Conservation (phyloP, 2,113 vertebrate species). For the Tricholaema leucomelas region DNA sequence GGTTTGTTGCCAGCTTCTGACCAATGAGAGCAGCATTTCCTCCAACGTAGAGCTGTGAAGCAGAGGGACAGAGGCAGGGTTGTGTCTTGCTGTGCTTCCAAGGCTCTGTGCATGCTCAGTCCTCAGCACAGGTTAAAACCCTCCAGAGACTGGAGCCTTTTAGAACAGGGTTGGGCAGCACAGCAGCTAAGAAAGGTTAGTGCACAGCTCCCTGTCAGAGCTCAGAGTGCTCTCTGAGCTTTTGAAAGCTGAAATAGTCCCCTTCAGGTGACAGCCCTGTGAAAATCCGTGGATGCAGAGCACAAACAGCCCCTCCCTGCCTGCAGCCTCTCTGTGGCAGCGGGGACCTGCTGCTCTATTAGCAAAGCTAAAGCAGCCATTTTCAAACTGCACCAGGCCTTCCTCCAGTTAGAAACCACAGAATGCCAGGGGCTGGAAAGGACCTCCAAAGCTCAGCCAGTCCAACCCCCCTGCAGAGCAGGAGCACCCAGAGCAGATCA, state of each 20-base stretch:
- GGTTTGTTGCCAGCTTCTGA: conserved; percentile 89
- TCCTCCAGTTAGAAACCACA: neutral
- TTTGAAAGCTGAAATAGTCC: neutral
- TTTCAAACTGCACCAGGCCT: neutral
- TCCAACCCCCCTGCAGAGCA: no score
- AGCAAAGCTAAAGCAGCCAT: neutral
- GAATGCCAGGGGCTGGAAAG: no score
- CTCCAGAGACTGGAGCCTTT: neutral
- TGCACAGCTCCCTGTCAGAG: neutral
- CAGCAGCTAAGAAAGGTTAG: neutral
- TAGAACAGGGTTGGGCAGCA: neutral
- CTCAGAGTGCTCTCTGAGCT: neutral
- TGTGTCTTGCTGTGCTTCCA: neutral
- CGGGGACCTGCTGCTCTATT: neutral
- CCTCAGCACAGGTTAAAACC: neutral
- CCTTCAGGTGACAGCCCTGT: neutral
- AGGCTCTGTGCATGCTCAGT: neutral
- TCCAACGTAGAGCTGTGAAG: conserved; percentile 91
- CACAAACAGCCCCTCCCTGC: neutral
- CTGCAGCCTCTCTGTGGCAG: neutral
- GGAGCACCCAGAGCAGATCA: no score
- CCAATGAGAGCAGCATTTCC: conserved; percentile 97
- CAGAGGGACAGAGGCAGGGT: neutral
- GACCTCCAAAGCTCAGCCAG: no score
- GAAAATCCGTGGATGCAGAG: neutral